Evolutionary conservation across 2,113 vertebrate genomes (phyloP), one percentile per base, ranked within the genome.

Genomic region (Vireo altiloquus): DNA sequence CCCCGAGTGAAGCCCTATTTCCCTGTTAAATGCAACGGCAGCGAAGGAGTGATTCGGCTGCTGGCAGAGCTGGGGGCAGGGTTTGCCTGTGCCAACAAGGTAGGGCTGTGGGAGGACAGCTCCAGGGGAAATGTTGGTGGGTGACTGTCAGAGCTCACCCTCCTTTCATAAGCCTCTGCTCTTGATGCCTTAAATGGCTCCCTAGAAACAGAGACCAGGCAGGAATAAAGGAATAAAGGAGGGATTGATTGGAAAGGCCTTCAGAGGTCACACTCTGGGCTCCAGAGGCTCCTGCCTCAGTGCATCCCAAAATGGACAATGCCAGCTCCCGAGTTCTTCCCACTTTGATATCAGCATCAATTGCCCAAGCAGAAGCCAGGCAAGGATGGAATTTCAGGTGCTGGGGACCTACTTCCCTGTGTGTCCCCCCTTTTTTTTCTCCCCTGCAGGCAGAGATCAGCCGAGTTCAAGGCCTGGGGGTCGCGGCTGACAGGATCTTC

Each of bases 71-170:
- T 98, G 93, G 98, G 98, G 24, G 92, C 98, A 39, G 98, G 98
- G 54, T 98, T 98, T 92, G 97, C 98, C 92, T 98, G 98, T 86
- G 90, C 97, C 90, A 98, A 68, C 94, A 98, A 98, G 98, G 98
- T 98, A 96, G 88, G 95, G 40, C 9, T 1, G 8, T 27, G 61
- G 74, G 53, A 46, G 54, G 28, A 6, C 60, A 47, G 50, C 35
- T 47, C 2, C 1, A 7, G 31, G 11, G 27, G 30, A 40, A 39
- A 21, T 7, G 4, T 49, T 21, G 27, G 57, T 53, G 69, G 27
- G 37, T 20, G 4, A 28, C 46, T 7, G 52, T 20, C 50, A 39
- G 56, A 72, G 22, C 68, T 74, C 39, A 3, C 5, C 7, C 31
- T 61, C 33, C 9, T 75, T 39, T 30, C 52, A 28, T 3, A 3